Conservation (phyloP, 2,888 invertebrate genomes). For the Sclerodermus sp. region DNA sequence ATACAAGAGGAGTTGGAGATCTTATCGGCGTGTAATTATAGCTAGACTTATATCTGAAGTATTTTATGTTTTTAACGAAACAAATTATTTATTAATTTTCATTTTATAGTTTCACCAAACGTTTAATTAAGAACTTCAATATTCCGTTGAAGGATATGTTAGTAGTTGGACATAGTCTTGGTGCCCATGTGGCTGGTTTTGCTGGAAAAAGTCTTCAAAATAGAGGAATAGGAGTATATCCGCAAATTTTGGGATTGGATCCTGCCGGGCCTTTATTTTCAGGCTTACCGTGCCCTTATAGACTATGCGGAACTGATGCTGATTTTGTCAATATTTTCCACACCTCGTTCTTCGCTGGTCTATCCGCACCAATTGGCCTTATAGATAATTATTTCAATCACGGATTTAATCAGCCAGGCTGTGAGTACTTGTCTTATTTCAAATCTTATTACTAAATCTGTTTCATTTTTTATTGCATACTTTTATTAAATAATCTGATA, state of each 20-base stretch:
- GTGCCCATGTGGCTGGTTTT: constrained; percentile 6
- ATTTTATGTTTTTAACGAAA: no score
- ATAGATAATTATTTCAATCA: constrained; percentile 1
- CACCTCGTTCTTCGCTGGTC: not conserved
- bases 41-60: not conserved
- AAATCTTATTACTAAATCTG: not conserved
- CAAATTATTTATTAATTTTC: not conserved
- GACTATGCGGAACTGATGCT: not conserved
- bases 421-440: not conserved
- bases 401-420: not conserved
- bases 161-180: constrained; percentile 5
- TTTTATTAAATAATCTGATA: no score
- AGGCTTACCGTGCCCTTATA: not conserved
- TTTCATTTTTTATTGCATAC: no score
- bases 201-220: not conserved
- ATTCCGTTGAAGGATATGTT: not conserved
- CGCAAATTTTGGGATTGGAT: constrained; percentile 5
- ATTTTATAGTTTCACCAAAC: not conserved
- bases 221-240: not conserved
- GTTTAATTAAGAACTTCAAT: not conserved
- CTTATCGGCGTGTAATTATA: not conserved
- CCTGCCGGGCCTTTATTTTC: constrained; percentile 4
- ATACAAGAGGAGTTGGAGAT: not conserved
- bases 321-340: constrained; percentile 1
- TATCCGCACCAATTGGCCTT: not conserved